Percentiles rank a stretch among this genome's conserved stretches.
These are phyloP conservation scores for Drosophila longiperda DNA, from an alignment of 2,888 invertebrate species.

Conservation along the genomic window DNA sequence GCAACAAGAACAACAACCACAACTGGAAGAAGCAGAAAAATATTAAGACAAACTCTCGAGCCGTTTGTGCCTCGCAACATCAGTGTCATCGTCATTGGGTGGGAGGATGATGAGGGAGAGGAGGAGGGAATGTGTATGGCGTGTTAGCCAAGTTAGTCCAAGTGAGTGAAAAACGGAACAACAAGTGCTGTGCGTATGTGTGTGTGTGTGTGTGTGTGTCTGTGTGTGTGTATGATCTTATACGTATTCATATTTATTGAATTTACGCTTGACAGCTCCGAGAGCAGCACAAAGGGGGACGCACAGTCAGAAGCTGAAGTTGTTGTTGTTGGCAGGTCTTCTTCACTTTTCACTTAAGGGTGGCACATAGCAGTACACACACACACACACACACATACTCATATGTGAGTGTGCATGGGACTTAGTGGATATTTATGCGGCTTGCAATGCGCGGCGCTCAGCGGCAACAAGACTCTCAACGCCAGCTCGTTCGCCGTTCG, in stretches of 20 bases:
- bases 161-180: conserved; percentile 80
- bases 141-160: conserved; percentile 78
- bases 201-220: conserved; percentile 15
- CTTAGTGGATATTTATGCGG: conserved; percentile 78
- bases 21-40: background rate
- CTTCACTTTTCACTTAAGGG: conserved; percentile 71
- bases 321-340: conserved; percentile 45
- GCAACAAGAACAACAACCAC: background rate
- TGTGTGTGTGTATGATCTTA: conserved; percentile 65
- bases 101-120: background rate
- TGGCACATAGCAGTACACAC: conserved; percentile 53
- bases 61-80: conserved; percentile 57
- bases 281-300: conserved; percentile 59
- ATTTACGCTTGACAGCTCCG: conserved; percentile 80
- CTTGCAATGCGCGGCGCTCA: conserved; percentile 65
- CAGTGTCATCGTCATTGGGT: conserved; percentile 46
- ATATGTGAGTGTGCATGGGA: conserved; percentile 44
- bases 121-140: conserved; percentile 11
- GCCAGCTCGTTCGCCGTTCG: conserved; percentile 27
- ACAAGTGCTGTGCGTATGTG: conserved; percentile 54
- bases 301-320: conserved; percentile 28
- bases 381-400: conserved; percentile 2
- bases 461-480: conserved; percentile 33
- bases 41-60: conserved; percentile 32
- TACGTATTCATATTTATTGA: conserved; percentile 78